Evolutionary conservation across 2,113 vertebrate genomes (phyloP).

Genomic region (Ameiurus melas): DNA sequence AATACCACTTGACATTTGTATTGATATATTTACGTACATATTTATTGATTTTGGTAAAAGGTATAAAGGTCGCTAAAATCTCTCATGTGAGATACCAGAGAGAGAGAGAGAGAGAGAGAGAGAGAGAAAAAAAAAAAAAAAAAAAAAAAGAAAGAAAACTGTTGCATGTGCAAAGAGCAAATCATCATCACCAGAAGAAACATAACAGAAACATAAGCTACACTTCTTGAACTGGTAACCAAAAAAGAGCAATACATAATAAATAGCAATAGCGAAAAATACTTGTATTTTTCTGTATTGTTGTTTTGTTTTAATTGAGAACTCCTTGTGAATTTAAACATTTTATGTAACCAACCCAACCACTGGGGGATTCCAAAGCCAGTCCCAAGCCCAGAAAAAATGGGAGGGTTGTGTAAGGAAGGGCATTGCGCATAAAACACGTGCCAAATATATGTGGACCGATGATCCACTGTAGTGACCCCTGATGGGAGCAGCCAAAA

Average conservation of each 20-base stretch:
- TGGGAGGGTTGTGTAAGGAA: too few species aligned
- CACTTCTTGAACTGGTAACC: background rate
- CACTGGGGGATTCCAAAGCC: too few species aligned
- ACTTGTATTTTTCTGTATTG: background rate
- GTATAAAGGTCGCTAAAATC: background rate
- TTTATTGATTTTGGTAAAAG: background rate
- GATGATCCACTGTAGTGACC: too few species aligned
- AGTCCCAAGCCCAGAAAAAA: too few species aligned
- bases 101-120: background rate
- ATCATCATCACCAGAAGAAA: background rate
- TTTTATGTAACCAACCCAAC: background rate
- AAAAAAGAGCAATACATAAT: background rate
- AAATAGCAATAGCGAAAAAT: background rate
- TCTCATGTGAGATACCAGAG: background rate
- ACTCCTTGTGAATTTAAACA: background rate
- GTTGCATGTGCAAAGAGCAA: background rate
- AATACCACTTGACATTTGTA: slow-evolving; percentile 23
- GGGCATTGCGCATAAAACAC: too few species aligned
- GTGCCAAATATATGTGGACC: too few species aligned
- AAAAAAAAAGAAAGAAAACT: too few species aligned
- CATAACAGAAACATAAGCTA: background rate
- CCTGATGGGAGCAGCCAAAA: too few species aligned
- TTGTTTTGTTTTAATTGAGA: background rate
- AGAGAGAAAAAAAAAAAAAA: too few species aligned
- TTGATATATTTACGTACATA: slow-evolving; percentile 1